Evolutionary conservation across 2,113 vertebrate genomes (phyloP).

Genomic region (Hydrochoerus hydrochaeris): DNA sequence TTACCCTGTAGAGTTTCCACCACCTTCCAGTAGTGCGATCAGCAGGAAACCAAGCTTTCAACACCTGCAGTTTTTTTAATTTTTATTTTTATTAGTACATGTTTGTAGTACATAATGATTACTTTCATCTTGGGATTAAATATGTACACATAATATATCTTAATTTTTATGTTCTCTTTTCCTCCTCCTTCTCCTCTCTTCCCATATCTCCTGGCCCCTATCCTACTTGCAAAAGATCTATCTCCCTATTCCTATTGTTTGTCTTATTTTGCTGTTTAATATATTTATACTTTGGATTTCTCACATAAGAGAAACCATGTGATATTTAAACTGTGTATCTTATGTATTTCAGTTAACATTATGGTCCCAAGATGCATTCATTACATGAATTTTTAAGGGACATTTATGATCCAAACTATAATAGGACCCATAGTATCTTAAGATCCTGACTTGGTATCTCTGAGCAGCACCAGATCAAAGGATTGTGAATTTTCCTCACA

Average conservation of each 20-base stretch:
- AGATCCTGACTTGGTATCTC: background rate
- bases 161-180: background rate
- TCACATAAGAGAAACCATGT: background rate
- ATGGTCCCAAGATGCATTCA: background rate
- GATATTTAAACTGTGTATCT: background rate
- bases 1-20: background rate
- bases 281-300: background rate
- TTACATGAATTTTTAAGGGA: background rate
- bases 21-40: background rate
- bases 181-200: background rate
- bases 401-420: background rate
- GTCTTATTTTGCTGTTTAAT: background rate
- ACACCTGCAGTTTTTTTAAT: background rate
- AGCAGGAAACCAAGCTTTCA: background rate
- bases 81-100: background rate
- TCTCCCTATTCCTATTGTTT: background rate
- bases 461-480: background rate
- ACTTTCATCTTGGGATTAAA: background rate
- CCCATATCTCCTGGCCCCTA: background rate
- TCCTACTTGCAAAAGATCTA: background rate
- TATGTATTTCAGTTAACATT: background rate
- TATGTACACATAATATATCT: background rate
- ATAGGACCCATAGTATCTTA: background rate
- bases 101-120: background rate
- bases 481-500: background rate